Conservation (phyloP, 2,888 invertebrate genomes). For the Orchestes rusci region DNA sequence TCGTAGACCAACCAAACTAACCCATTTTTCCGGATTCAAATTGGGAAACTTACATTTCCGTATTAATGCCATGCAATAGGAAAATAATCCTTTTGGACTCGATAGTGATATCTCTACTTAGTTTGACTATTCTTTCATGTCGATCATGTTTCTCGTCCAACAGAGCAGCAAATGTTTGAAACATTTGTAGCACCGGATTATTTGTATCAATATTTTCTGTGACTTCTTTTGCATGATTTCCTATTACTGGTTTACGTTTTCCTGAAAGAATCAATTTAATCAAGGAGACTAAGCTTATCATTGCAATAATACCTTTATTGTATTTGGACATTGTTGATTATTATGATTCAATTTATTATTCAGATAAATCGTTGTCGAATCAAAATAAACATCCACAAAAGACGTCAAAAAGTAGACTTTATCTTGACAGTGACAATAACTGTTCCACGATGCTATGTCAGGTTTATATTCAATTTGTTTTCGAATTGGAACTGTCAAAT, state of each 20-base stretch:
- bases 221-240: slow-evolving; percentile 44
- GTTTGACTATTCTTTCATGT: slow-evolving; percentile 74
- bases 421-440: too few relatives aligned
- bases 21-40: neutral
- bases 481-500: too few relatives aligned
- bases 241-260: slow-evolving; percentile 33
- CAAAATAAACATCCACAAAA: too few relatives aligned
- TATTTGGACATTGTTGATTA: too few relatives aligned
- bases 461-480: too few relatives aligned
- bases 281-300: too few relatives aligned
- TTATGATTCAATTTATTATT: too few relatives aligned
- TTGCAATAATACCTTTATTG: too few relatives aligned
- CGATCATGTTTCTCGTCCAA: slow-evolving; percentile 76
- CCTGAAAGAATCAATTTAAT: too few relatives aligned
- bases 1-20: neutral
- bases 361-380: too few relatives aligned
- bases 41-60: slow-evolving; percentile 36
- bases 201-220: slow-evolving; percentile 45
- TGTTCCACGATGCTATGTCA: too few relatives aligned
- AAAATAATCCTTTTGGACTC: slow-evolving; percentile 89
- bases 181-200: slow-evolving; percentile 53
- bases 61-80: slow-evolving; percentile 66
- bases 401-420: too few relatives aligned
- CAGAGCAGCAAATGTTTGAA: slow-evolving; percentile 56
- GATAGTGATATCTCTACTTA: slow-evolving; percentile 77